Evolutionary conservation across 2,888 invertebrate genomes (phyloP), one percentile per base, ranked within the genome.

Genomic region (Ommatoiulus sabulosus): DNA sequence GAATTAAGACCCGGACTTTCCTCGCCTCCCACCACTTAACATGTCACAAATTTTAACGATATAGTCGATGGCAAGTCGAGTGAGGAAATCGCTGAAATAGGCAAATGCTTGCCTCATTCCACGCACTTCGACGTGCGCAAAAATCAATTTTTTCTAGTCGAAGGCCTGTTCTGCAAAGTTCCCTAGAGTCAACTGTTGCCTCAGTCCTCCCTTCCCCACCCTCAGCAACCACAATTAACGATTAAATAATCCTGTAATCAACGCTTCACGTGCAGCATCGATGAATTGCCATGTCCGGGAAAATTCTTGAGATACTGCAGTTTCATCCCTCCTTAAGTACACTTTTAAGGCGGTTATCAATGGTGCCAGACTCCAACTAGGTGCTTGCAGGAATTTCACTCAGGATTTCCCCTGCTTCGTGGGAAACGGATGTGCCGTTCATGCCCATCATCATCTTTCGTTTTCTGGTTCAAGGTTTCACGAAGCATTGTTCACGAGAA

Each of bases 11-110:
- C n/a, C 15, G n/a, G 72, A 24, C 6, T 72, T 24, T 72, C 72
- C 72, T 72, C 72, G 72, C 72, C 72, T 72, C 72, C 24, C 72
- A 72, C 72, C 72, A 72, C 72, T 72, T 72, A 72, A 72, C 72
- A 72, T 72, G 72, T 72, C 72, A 72, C 20, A 72, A 24, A 24
- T 72, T 72, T 72, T 72, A 72, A 72, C 72, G 72, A 72, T 72
- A 24, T 72, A 72, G 72, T 72, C 72, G 24, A 63, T 57, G 63
- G n/a, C 63, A 63, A 57, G 15, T 20, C 63, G 20, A 63, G 20
- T 63, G 63, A 20, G 63, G 63, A 63, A 7, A 63, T 63, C 63
- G 63, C 57, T 57, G 57, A 10, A 57, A 57, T 57, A 57, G 57
- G 57, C 63, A 63, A 63, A 63, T 24, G 24, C 24, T 20, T n/a